These are phyloP conservation scores for Gymnogyps californianus DNA, from an alignment of 2,113 vertebrate genomes.

Conservation along the genomic window DNA sequence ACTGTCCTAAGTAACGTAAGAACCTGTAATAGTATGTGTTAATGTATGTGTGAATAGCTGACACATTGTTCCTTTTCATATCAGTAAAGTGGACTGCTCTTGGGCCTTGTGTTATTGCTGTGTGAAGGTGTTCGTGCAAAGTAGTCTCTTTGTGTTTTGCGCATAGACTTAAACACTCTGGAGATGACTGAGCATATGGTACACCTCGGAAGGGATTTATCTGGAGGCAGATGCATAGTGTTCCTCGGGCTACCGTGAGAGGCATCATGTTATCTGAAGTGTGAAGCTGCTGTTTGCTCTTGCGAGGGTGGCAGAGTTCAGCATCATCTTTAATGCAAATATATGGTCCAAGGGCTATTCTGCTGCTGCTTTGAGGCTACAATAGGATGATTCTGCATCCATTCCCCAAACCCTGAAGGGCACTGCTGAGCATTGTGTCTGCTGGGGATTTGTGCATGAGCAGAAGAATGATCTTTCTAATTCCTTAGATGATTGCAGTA, in stretches of 20 bases:
- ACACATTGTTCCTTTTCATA: rapidly evolving
- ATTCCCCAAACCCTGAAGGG: not conserved
- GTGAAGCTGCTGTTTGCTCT: not conserved
- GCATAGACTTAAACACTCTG: not conserved
- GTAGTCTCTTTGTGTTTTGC: not conserved
- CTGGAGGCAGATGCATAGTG: not conserved
- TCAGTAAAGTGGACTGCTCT: not conserved
- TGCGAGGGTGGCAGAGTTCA: not conserved
- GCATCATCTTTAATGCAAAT: not conserved
- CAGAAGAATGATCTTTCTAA: not conserved
- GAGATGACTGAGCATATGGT: not conserved
- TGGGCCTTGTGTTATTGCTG: rapidly evolving
- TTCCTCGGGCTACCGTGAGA: not conserved
- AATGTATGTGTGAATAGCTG: not conserved
- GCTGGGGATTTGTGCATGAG: not conserved
- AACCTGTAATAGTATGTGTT: not conserved
- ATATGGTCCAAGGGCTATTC: not conserved
- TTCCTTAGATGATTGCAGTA: not conserved
- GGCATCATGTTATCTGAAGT: not conserved
- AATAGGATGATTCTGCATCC: not conserved
- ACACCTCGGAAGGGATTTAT: not conserved
- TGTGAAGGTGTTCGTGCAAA: not conserved
- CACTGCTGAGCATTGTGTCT: not conserved
- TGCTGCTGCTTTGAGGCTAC: not conserved
- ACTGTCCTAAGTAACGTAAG: rapidly evolving